Evolutionary conservation across 2,113 vertebrate species (phyloP), one percentile per base, ranked within the genome.

Genomic region (Mastomys natalensis): DNA sequence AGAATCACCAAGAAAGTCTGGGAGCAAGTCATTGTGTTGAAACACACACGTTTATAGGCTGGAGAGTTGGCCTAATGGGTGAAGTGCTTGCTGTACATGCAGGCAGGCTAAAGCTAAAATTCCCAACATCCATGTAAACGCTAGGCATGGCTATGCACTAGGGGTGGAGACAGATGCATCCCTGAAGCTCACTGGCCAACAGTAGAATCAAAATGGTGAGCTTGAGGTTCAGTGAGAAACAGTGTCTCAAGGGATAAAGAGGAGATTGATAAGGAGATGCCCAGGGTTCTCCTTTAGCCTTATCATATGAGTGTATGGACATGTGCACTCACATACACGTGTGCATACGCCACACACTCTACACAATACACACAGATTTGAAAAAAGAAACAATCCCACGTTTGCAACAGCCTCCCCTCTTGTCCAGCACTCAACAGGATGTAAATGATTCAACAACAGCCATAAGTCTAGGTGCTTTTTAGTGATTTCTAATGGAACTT

Each of bases 401-500:
- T 53, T 72, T 31, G 17, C 15, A 40, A 80, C 87, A 70, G 37
- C n/a, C 70, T 45, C 0, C 0, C 2, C 40, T 87, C 2, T 29
- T 37, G 40, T 9, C 48, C 62, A 58, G 1, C 51, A 6, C 74
- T 45, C 66, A 85, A 37, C 2, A 15, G 31, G 3, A 4, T 72
- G 93, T 70, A 45, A 24, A 45, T 70, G 70, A 80, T 97, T n/a
- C 45, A 89, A 96, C 45, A 29, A 17, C 0, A 34, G 8, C 55
- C 80, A 76, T 24, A 86, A 55, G 2, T 1, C 16, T n/a, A 55
- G 5, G 29, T 24, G 55, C 3, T 88, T 76, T 86, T 34, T 43
- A 58, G 45, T 80, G 64, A 93, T 37, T 72, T 66, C 24, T 60
- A 34, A 96, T 70, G n/a, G 12, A n/a, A 91, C 66, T 51, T 97